These are phyloP conservation scores for Erythrocebus patas DNA, from an alignment of 2,113 vertebrate species.

Conservation along the genomic window DNA sequence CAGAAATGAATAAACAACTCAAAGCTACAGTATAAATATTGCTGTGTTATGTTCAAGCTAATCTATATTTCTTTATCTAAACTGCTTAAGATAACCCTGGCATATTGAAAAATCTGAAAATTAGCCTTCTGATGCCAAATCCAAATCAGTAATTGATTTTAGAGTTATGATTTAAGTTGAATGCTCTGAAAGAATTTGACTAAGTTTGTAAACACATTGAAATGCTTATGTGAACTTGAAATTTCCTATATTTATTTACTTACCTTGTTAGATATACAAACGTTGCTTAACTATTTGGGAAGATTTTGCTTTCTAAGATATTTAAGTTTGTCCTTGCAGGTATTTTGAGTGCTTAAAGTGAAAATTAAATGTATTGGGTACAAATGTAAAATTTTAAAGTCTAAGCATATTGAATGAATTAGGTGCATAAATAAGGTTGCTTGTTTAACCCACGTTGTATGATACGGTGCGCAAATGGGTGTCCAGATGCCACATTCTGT, in stretches of 20 bases:
- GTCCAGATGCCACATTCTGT: not conserved
- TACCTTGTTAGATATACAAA: not conserved
- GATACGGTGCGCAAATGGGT: fast-evolving
- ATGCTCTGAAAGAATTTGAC: not conserved
- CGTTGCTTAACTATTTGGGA: not conserved
- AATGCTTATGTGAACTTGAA: not conserved
- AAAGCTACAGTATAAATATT: not conserved
- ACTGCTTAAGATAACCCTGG: not conserved
- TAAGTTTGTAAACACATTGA: not conserved
- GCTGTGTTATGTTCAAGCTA: not conserved
- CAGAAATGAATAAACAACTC: not conserved
- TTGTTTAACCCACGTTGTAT: not conserved
- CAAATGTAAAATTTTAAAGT: not conserved
- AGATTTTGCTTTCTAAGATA: not conserved
- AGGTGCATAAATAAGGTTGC: not conserved
- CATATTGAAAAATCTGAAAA: not conserved
- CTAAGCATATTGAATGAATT: not conserved
- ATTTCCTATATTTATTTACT: not conserved
- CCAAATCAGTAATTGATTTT: conserved; percentile 23
- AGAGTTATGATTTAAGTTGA: not conserved
- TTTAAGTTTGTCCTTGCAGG: not conserved
- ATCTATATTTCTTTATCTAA: not conserved
- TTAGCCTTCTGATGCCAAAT: not conserved
- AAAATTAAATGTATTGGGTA: not conserved
- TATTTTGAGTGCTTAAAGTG: not conserved